These are phyloP conservation scores for Drosophila paracracens DNA, from an alignment of 2,888 invertebrate species.

Conservation along the genomic window DNA sequence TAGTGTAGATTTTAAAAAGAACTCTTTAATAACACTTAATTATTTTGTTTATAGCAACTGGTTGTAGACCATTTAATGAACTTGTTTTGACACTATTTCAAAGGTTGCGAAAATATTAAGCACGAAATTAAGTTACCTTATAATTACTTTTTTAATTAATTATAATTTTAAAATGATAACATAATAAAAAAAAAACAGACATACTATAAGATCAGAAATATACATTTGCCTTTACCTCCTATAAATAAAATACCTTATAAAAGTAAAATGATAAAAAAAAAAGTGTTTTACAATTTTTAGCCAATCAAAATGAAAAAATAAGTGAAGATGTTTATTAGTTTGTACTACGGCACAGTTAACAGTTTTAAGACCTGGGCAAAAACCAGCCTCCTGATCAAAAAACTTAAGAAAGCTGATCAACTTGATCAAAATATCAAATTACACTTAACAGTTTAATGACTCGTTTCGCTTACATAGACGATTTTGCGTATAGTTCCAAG, in stretches of 20 bases:
- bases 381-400: conserved; percentile 39
- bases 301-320: conserved; percentile 11
- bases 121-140: neutral
- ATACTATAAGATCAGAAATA: neutral
- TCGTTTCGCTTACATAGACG: conserved; percentile 46
- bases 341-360: neutral
- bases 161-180: neutral
- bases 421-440: conserved; percentile 37
- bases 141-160: neutral
- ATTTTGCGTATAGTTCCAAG: conserved; percentile 64
- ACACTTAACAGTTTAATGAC: conserved; percentile 58
- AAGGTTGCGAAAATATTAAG: neutral
- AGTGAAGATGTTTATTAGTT: neutral
- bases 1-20: neutral
- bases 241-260: neutral
- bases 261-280: neutral
- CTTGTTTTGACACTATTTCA: neutral
- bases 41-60: neutral
- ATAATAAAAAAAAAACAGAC: neutral
- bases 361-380: conserved; percentile 13
- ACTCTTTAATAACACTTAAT: conserved; percentile 3
- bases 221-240: no score
- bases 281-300: conserved; percentile 15
- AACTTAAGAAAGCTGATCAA: conserved; percentile 26
- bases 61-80: neutral